These are phyloP conservation scores for Meda fulgida DNA, from an alignment of 2,797 vertebrate species.

Conservation along the genomic window DNA sequence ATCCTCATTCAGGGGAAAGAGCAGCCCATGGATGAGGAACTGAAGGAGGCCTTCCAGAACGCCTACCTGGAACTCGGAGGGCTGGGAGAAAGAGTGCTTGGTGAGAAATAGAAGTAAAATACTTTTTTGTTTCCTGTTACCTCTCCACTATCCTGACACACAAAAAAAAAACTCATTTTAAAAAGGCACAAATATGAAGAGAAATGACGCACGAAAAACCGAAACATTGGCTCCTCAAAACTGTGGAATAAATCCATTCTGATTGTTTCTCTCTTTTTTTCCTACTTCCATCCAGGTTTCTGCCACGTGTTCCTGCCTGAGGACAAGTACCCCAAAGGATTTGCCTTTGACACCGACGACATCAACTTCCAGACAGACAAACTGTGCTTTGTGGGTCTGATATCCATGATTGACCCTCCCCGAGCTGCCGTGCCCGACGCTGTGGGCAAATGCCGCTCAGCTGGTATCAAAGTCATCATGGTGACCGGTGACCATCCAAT, in stretches of 20 bases:
- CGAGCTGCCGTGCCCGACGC: slow-evolving; percentile 90
- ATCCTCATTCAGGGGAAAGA: slow-evolving; percentile 90
- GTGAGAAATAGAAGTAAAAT: slow-evolving; percentile 62
- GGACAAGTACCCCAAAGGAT: slow-evolving; percentile 91
- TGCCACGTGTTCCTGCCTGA: slow-evolving; percentile 86
- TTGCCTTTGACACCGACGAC: slow-evolving; percentile 91
- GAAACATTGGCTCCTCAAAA: neutral
- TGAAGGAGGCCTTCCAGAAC: slow-evolving; percentile 92
- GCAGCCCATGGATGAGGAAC: slow-evolving; percentile 87
- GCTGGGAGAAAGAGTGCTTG: slow-evolving; percentile 88
- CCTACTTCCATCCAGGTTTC: slow-evolving; percentile 80
- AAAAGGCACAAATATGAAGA: neutral
- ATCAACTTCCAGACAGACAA: slow-evolving; percentile 90
- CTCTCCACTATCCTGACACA: neutral
- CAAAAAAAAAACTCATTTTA: neutral
- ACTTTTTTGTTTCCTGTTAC: neutral
- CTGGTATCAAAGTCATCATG: slow-evolving; percentile 95
- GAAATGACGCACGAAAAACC: neutral
- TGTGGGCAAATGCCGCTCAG: slow-evolving; percentile 90
- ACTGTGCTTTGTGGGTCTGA: slow-evolving; percentile 91
- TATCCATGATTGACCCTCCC: slow-evolving; percentile 95
- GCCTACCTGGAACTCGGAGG: slow-evolving; percentile 90
- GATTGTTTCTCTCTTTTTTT: neutral
- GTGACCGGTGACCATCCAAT: slow-evolving; percentile 93
- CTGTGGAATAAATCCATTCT: neutral